Percentiles rank a stretch among this genome's conserved stretches.
These are phyloP conservation scores for Bembecia ichneumoniformis DNA, from an alignment of 2,888 invertebrate genomes.

Conservation along the genomic window DNA sequence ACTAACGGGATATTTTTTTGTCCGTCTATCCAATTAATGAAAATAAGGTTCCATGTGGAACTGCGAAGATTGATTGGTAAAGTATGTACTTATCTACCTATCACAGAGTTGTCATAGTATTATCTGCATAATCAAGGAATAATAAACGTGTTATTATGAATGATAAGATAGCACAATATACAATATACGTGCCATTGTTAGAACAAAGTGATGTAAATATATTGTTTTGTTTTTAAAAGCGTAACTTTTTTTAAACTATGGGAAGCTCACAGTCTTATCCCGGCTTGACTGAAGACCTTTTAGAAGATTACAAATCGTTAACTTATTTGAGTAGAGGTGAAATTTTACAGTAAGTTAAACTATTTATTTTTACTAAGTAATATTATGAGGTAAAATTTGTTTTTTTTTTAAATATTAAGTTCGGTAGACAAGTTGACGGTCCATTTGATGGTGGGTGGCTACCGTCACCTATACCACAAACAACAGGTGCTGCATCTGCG, in stretches of 20 bases:
- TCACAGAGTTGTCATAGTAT: neutral
- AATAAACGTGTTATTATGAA: neutral
- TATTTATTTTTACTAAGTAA: too few species aligned
- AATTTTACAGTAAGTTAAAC: constrained; percentile 72
- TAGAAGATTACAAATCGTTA: constrained; percentile 74
- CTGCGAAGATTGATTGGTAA: too few species aligned
- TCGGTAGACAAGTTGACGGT: too few species aligned
- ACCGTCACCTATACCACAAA: too few species aligned
- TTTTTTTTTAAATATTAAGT: too few species aligned
- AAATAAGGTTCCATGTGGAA: too few species aligned
- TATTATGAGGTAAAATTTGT: too few species aligned
- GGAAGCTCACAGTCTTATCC: constrained; percentile 58
- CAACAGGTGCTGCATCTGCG: too few species aligned
- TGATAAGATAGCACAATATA: neutral
- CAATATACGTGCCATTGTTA: neutral
- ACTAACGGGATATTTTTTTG: too few species aligned
- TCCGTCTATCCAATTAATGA: too few species aligned
- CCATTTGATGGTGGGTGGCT: too few species aligned
- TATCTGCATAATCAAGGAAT: neutral
- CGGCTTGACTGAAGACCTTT: constrained; percentile 66
- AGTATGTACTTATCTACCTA: too few species aligned
- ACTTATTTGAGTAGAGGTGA: constrained; percentile 76
- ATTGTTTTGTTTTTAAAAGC: constrained; percentile 39
- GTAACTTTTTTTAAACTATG: constrained; percentile 37
- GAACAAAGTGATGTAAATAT: constrained; percentile 28